Conservation (phyloP, 2,113 vertebrate species). For the Scatophagus argus region DNA sequence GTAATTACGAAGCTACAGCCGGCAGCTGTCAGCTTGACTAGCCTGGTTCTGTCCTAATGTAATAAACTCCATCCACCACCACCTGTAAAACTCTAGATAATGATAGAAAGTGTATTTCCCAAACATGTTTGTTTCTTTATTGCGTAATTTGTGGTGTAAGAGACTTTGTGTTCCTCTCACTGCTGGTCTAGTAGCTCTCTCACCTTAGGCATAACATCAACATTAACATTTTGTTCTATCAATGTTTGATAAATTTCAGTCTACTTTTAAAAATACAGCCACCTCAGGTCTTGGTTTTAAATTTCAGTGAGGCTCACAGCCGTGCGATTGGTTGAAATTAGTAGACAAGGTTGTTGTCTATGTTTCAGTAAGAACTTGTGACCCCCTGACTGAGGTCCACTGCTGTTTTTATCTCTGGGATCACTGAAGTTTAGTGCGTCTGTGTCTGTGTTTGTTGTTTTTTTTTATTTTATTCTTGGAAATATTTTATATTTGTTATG, state of each 20-base stretch:
- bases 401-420: background rate
- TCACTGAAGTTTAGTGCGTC: background rate
- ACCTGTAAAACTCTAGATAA: background rate
- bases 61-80: background rate
- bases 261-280: background rate
- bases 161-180: background rate
- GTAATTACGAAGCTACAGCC: too few relatives aligned
- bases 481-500: constrained; percentile 27
- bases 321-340: too few relatives aligned
- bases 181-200: background rate
- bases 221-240: background rate
- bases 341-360: too few relatives aligned
- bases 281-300: too few relatives aligned
- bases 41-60: background rate
- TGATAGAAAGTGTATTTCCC: background rate
- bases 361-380: too few relatives aligned
- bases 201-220: background rate
- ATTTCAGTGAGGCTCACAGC: too few relatives aligned
- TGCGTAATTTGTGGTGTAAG: background rate
- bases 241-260: constrained; percentile 2
- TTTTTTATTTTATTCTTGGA: constrained; percentile 33
- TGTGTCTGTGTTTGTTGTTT: too few relatives aligned
- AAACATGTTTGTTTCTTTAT: background rate
- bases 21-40: background rate
- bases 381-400: too few relatives aligned